Evolutionary conservation across 92 coral and sea anemone genomes (phyloP), one percentile per base, ranked within the genome.

Genomic region (Zoanthus gigantus): DNA sequence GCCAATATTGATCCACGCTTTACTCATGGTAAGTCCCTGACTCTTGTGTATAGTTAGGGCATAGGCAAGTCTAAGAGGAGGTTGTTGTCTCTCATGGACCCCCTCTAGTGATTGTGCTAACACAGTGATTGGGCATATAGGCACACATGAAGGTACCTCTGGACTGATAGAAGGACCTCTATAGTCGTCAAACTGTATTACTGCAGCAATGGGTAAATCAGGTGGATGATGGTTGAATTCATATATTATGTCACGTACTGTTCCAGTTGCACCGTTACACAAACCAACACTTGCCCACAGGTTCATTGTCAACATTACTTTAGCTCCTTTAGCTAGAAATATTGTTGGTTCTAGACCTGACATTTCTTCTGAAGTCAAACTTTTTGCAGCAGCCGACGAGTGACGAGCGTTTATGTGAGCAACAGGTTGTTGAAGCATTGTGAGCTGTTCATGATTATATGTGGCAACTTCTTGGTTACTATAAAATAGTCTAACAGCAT

Each of bases 141-240:
- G 78, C 58, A 74, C 78, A 74, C 78, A 79, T 45, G 83, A 77
- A 69, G 90, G 92, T 44, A 83, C 71, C 15, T 78, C 42, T 44
- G 69, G 82, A 66, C 68, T 75, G 82, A 91, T 74, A 29, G 94
- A 89, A 54, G 94, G 91, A 73, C 88, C 88, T 82, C 91, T 88
- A 68, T 89, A 83, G 88, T 83, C 86, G 16, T 83, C 91, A 89
- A 89, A 89, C 48, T 89, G 75, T 45, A 89, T 88, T 54, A 89
- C 84, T 54, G 76, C 79, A 75, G 91, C 91, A 47, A 89, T 66
- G 84, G 84, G 88, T 83, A 89, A 83, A 77, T 89, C 75, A 82
- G 91, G 88, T 89, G 88, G 91, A 61, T 76, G 78, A 74, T 75
- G 91, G 44, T 71, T 71, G 68, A 78, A 42, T 37, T 89, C 83